A percentile compares a stretch with the other conserved stretches of the same genome.
Evolutionary conservation across 2,888 invertebrate genomes (phyloP).

Genomic region (Drosophila macrospina): DNA sequence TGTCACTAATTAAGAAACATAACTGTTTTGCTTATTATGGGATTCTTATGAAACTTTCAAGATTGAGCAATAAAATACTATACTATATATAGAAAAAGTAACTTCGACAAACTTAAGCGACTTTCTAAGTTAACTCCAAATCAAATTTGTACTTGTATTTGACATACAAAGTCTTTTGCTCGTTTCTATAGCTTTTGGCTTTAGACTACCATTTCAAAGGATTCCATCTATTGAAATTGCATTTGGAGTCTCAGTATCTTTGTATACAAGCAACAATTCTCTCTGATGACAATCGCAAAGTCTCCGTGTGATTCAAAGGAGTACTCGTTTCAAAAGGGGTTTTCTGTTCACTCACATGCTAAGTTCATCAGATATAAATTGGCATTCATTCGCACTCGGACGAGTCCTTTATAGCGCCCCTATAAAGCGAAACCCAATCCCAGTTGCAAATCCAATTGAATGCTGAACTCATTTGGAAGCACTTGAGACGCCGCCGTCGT

Average conservation of each 20-base stretch:
- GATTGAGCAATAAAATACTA: no score
- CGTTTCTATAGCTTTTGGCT: no score
- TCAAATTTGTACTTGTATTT: no score
- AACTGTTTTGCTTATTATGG: no score
- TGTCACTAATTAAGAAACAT: no score
- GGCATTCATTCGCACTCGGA: conserved; percentile 53
- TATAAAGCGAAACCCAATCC: conserved; percentile 24
- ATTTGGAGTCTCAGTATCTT: background rate
- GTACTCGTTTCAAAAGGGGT: conserved; percentile 18
- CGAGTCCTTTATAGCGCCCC: conserved; percentile 35
- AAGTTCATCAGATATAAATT: conserved; percentile 41
- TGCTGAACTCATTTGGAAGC: conserved; percentile 57
- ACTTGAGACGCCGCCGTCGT: conserved; percentile 61
- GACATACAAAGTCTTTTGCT: no score
- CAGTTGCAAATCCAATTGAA: conserved; percentile 46
- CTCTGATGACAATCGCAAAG: conserved; percentile 11
- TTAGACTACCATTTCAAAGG: background rate
- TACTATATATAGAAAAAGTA: no score
- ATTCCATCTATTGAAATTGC: background rate
- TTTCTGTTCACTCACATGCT: conserved; percentile 23
- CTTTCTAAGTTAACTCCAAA: no score
- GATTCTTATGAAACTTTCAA: no score
- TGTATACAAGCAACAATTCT: conserved; percentile 11
- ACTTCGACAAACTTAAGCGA: no score
- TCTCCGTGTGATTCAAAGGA: conserved; percentile 14